A percentile compares a stretch with the other conserved stretches of the same genome.
Conservation (phyloP, 2,113 vertebrate genomes). For the Colistium nudipinnis region DNA sequence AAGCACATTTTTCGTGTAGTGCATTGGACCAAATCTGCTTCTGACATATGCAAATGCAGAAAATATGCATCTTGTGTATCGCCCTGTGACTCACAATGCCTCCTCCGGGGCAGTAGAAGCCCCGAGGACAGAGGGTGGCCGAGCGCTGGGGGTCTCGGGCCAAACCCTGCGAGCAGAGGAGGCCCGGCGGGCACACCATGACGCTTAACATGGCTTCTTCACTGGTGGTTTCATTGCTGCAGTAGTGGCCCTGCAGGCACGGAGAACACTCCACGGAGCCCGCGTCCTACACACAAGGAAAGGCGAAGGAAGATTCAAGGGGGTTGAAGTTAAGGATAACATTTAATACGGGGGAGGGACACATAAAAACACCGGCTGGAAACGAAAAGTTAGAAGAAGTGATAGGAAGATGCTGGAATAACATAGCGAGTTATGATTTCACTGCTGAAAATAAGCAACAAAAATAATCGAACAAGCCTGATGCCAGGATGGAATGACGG, state of each 20-base stretch:
- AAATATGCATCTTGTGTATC: background rate
- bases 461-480: too few species aligned
- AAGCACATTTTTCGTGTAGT: background rate
- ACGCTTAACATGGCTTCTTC: constrained; percentile 84
- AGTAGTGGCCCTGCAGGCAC: constrained; percentile 87
- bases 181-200: constrained; percentile 87
- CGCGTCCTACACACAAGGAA: constrained; percentile 77
- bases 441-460: constrained; percentile 11
- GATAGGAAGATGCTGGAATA: constrained; percentile 20
- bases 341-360: constrained; percentile 57
- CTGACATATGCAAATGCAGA: background rate
- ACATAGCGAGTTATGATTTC: constrained; percentile 16
- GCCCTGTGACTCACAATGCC: constrained; percentile 77
- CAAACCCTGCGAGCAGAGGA: constrained; percentile 86
- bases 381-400: constrained; percentile 30
- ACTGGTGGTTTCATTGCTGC: constrained; percentile 86
- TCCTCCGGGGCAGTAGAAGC: constrained; percentile 87
- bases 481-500: too few species aligned
- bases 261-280: constrained; percentile 83
- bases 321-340: constrained; percentile 63
- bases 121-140: constrained; percentile 85
- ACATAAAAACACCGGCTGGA: constrained; percentile 35
- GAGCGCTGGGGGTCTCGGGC: constrained; percentile 81
- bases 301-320: constrained; percentile 47
- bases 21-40: background rate